Conservation (phyloP, 1,140 invertebrate genomes). For the Yoshiicerus persimilis region DNA sequence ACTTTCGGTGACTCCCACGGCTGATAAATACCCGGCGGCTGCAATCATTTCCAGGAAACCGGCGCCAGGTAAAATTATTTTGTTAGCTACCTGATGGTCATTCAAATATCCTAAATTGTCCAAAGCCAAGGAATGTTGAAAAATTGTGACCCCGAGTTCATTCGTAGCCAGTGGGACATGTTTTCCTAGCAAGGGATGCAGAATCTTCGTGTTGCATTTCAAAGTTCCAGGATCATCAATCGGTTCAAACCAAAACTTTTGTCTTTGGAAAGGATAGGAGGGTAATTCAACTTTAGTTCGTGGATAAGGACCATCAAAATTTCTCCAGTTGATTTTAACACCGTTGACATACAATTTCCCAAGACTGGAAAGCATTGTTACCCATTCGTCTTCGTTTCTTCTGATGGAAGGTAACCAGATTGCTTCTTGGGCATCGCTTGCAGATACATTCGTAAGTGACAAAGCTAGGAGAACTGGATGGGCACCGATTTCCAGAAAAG, state of each 20-base stretch:
- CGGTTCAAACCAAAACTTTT: slow-evolving; percentile 29
- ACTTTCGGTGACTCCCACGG: neutral
- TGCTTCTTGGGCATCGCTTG: neutral
- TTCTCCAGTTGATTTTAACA: slow-evolving; percentile 22
- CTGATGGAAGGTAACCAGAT: slow-evolving; percentile 26
- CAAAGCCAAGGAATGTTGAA: neutral
- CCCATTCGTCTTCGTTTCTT: slow-evolving; percentile 28
- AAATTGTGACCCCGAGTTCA: neutral
- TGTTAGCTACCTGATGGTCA: slow-evolving; percentile 31
- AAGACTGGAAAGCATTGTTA: neutral
- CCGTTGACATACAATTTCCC: slow-evolving; percentile 33
- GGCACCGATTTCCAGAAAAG: slow-evolving; percentile 27
- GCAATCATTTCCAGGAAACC: slow-evolving; percentile 31
- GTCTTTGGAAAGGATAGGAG: slow-evolving; percentile 23
- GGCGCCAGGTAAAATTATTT: slow-evolving; percentile 32
- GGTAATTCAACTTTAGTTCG: slow-evolving; percentile 23
- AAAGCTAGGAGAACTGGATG: slow-evolving; percentile 22
- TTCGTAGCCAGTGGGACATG: neutral
- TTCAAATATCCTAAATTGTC: slow-evolving; percentile 26
- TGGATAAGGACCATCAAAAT: neutral
- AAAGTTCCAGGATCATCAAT: neutral
- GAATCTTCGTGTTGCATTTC: neutral
- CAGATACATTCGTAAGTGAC: neutral
- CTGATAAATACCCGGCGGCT: neutral
- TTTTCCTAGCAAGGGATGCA: slow-evolving; percentile 35